These are phyloP conservation scores for Sminthurides aquaticus DNA, from an alignment of 2,888 invertebrate species.

Conservation along the genomic window DNA sequence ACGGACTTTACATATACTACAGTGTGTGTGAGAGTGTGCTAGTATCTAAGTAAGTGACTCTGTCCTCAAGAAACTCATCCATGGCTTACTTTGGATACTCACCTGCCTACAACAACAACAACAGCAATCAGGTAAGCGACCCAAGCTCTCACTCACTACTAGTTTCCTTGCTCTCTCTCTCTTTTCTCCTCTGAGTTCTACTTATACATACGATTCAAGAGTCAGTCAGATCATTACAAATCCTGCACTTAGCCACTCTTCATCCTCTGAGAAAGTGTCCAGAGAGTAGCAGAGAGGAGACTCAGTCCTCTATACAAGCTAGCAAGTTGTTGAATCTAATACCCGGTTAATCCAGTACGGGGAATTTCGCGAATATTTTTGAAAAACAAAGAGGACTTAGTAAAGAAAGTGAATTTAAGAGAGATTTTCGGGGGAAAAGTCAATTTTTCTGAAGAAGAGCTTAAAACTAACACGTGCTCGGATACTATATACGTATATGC, in stretches of 20 bases:
- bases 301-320: too few species aligned
- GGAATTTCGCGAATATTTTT: too few species aligned
- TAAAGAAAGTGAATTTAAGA: too few species aligned
- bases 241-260: conserved; percentile 15
- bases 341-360: too few species aligned
- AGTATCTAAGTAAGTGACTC: not conserved
- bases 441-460: too few species aligned
- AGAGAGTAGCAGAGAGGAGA: not conserved
- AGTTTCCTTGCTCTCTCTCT: conserved; percentile 4
- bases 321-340: too few species aligned
- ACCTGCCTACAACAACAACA: conserved; percentile 34
- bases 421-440: too few species aligned
- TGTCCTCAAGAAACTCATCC: conserved; percentile 11
- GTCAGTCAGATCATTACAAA: conserved; percentile 19
- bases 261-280: conserved; percentile 13
- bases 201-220: conserved; percentile 20
- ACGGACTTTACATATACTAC: not conserved
- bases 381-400: too few species aligned
- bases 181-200: conserved; percentile 1
- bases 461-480: too few species aligned
- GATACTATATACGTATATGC: too few species aligned
- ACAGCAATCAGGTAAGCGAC: conserved; percentile 35
- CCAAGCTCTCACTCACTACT: conserved; percentile 7
- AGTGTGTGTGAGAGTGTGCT: not conserved
- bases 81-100: conserved; percentile 43